Base-by-base conservation (phyloP, 2,888 invertebrate genomes). In the Bombyx huttoni region DNA sequence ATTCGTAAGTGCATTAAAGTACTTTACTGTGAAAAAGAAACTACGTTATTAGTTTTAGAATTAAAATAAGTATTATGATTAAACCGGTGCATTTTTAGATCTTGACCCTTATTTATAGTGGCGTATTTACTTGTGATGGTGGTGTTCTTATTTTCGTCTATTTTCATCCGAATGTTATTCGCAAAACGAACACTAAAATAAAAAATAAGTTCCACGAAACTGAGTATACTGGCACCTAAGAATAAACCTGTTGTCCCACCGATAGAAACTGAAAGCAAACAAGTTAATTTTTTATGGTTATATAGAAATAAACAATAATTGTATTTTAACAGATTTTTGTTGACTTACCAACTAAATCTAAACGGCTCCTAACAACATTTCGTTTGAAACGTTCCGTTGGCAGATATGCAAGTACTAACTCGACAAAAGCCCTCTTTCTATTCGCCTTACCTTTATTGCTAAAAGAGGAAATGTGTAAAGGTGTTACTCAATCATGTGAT, bases 231-330 rank as follows among this genome's bases (percentile, higher is more conserved):
- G 9, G 92, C 92, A 10, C 92, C 92, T 12, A 92, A 90, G 65
- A 92, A 92, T 0, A 92, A 79, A 0, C 91, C 91, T 0, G 91
- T 90, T 3, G 92, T 91, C 46, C 92, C 91, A 7, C 92, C 92
- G 57, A 92, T 86, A 0, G 92, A 92, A 13, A 92, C 92, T 92
- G 71, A 51, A 81, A 73, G 53, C 49, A 50, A 1, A 24, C 5
- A 24, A n/a, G n/a, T n/a, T n/a, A n/a, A n/a, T n/a, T n/a, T n/a
- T n/a, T n/a, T n/a, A n/a, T n/a, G n/a, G 24, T 24, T 24, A 24
- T 3, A 24, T 24, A 24, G 5, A 24, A 24, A 24, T 24, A 0
- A 24, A 24, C 24, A 24, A 1, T 5, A 24, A 24, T 24, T 24
- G 24, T 47, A 46, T 12, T 7, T 40, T 40, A 40, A 10, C 12